Conservation (phyloP, 2,888 invertebrate species). For the Volucella inanis region DNA sequence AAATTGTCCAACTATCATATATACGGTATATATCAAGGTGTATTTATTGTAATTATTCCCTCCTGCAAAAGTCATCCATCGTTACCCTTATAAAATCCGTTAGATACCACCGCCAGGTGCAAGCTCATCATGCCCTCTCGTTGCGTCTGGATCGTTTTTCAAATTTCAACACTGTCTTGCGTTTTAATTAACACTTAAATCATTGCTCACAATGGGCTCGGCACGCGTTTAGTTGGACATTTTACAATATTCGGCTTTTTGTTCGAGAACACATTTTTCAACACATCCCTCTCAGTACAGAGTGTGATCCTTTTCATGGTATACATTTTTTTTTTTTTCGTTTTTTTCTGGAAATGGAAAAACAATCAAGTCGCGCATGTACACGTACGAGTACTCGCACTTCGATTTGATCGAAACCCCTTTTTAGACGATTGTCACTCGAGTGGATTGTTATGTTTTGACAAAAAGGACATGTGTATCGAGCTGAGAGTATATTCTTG, state of each 20-base stretch:
- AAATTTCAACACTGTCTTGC: conserved; percentile 65
- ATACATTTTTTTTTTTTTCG: conserved; percentile 43
- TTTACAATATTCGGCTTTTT: conserved; percentile 17
- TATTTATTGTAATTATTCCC: no score
- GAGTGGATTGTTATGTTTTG: conserved; percentile 71
- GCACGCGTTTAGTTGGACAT: conserved; percentile 77
- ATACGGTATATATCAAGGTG: no score
- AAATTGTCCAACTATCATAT: no score
- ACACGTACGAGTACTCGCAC: not conserved
- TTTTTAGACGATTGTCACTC: conserved; percentile 2
- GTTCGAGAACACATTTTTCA: conserved; percentile 13
- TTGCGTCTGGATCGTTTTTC: not conserved
- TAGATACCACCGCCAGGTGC: conserved; percentile 24
- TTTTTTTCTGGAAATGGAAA: conserved; percentile 48
- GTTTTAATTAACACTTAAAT: conserved; percentile 72
- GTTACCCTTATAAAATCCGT: not conserved
- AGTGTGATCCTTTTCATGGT: conserved; percentile 28
- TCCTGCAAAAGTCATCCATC: no score
- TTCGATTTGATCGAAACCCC: conserved; percentile 42
- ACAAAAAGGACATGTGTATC: conserved; percentile 73
- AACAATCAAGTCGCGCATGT: conserved; percentile 63
- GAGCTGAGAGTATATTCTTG: conserved; percentile 46
- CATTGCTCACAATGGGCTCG: conserved; percentile 63
- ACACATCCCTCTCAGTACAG: conserved; percentile 18
- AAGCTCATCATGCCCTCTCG: not conserved